These are phyloP conservation scores for Epiblema foenella DNA, from an alignment of 2,888 invertebrate genomes.

Conservation along the genomic window DNA sequence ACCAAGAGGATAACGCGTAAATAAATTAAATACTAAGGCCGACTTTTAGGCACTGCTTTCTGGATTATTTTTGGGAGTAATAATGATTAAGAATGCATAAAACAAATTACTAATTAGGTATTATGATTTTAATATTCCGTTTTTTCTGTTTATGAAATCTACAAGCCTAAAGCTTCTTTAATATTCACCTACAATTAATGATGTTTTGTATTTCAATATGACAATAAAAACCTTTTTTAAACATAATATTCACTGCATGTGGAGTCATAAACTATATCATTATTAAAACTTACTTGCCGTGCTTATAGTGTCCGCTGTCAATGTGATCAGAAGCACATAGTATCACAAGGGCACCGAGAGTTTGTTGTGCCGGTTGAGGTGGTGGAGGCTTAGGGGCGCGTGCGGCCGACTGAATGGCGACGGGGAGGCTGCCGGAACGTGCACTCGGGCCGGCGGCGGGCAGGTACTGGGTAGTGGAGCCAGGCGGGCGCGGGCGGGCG, in stretches of 20 bases:
- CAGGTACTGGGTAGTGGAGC: constrained; percentile 73
- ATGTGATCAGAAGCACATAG: constrained; percentile 63
- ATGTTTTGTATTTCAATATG: background rate
- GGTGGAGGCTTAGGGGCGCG: constrained; percentile 46
- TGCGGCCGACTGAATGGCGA: constrained; percentile 51
- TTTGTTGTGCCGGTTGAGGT: constrained; percentile 68
- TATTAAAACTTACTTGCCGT: constrained; percentile 59
- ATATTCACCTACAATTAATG: background rate
- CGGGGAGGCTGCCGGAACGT: constrained; percentile 67
- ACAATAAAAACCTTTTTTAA: background rate
- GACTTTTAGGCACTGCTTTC: constrained; percentile 12
- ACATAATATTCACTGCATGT: background rate
- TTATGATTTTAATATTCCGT: background rate
- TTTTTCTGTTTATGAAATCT: background rate
- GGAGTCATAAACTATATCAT: constrained; percentile 4
- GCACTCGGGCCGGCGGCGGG: constrained; percentile 72
- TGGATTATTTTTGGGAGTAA: background rate
- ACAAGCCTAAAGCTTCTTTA: background rate
- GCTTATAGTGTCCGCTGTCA: constrained; percentile 49
- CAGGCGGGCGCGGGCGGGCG: constrained; percentile 49
- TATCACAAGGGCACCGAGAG: constrained; percentile 61
- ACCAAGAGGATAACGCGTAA: constrained; percentile 18
- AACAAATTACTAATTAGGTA: background rate
- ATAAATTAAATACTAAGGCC: constrained; percentile 13
- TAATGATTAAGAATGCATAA: background rate